Percentiles rank a stretch among this genome's conserved stretches.
Conservation (phyloP, 1,140 invertebrate genomes). For the Ericerus pela region DNA sequence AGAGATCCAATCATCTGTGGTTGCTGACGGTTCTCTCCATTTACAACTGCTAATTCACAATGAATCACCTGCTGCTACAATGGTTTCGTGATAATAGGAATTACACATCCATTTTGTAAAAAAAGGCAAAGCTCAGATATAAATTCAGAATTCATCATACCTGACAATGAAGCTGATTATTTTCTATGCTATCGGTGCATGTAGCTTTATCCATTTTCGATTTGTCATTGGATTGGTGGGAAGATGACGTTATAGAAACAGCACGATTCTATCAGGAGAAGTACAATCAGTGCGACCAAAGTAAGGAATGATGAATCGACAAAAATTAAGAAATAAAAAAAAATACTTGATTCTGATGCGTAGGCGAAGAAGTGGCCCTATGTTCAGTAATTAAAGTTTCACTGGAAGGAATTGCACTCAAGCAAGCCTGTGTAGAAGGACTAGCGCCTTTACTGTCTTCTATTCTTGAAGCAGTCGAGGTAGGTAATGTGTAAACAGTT, state of each 20-base stretch:
- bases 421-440: background rate
- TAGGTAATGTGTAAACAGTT: background rate
- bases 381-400: conserved; percentile 19
- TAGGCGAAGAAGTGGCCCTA: background rate
- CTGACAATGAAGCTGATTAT: conserved; percentile 4
- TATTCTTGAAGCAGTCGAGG: background rate
- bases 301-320: background rate
- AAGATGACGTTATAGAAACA: conserved; percentile 25
- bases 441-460: background rate
- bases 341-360: conserved; percentile 1
- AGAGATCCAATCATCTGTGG: conserved; percentile 13
- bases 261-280: background rate
- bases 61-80: background rate
- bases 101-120: background rate
- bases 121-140: background rate
- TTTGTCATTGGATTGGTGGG: conserved; percentile 19
- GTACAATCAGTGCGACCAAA: background rate
- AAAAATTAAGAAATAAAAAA: background rate
- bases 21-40: background rate
- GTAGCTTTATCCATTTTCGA: conserved; percentile 28
- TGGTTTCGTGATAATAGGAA: no score
- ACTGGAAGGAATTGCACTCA: background rate
- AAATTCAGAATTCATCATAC: no score
- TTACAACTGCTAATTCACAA: background rate
- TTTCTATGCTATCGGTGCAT: conserved; percentile 19